Evolutionary conservation across 2,888 invertebrate species (phyloP).

Genomic region (Diadegma fenestrale): DNA sequence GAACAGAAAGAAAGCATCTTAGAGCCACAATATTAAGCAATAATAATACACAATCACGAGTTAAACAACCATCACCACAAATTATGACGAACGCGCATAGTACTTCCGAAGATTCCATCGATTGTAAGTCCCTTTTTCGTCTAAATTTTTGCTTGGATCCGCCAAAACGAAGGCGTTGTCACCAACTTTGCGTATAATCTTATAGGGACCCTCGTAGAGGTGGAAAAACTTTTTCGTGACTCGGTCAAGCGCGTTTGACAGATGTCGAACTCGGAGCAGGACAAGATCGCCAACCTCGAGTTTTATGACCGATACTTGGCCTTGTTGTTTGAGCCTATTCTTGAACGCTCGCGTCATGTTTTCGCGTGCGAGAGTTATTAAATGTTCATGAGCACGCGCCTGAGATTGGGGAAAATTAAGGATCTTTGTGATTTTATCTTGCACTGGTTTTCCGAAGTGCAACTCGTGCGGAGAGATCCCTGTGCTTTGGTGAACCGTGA

Average conservation of each 20-base stretch:
- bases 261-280: conserved; percentile 33
- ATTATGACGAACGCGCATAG: not conserved
- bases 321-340: conserved; percentile 20
- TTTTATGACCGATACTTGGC: not conserved
- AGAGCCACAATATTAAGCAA: not conserved
- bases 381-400: not conserved
- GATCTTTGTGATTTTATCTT: not conserved
- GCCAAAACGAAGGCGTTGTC: conserved; percentile 40
- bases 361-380: conserved; percentile 47
- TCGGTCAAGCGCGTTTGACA: conserved; percentile 16
- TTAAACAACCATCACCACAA: not conserved
- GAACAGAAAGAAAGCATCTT: not conserved
- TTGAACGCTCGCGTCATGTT: conserved; percentile 27
- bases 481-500: conserved; percentile 9
- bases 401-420: not conserved
- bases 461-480: not conserved
- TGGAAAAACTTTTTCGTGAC: conserved; percentile 50
- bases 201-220: conserved; percentile 52
- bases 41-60: too few species aligned
- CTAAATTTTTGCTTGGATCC: not conserved
- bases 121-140: conserved; percentile 41
- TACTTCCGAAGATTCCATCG: conserved; percentile 21
- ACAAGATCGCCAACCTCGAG: conserved; percentile 39
- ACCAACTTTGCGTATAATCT: conserved; percentile 12
- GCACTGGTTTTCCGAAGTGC: not conserved